phyloP scores from a whole-genome alignment of 2,113 vertebrate genomes.

The Myanophis thanlyinensis region DNA sequence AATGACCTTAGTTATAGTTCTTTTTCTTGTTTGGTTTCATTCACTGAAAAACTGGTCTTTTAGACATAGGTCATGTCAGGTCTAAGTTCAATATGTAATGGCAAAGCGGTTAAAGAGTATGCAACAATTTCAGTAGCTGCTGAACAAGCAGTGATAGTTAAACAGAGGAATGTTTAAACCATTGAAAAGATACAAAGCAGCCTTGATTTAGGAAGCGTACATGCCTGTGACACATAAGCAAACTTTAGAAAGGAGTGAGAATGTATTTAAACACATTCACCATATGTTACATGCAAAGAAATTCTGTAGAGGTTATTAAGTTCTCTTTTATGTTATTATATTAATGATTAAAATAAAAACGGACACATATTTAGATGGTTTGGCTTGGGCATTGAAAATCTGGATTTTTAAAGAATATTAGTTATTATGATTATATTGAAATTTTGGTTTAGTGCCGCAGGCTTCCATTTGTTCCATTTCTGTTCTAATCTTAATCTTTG shows the following conservation, averaged over 20 bases:
- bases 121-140: constrained; percentile 51
- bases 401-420: background rate
- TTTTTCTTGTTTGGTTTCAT: constrained; percentile 4
- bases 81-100: constrained; percentile 51
- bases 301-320: constrained; percentile 41
- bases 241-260: constrained; percentile 56
- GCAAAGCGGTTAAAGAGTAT: constrained; percentile 39
- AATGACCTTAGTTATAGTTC: constrained; percentile 26
- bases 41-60: constrained; percentile 4
- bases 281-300: constrained; percentile 44
- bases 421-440: background rate
- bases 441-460: background rate
- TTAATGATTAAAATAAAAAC: constrained; percentile 36
- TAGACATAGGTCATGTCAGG: constrained; percentile 44
- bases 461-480: background rate
- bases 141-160: constrained; percentile 55
- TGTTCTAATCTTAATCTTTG: background rate
- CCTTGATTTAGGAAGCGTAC: constrained; percentile 26
- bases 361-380: background rate
- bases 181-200: constrained; percentile 25
- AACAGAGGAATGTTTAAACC: constrained; percentile 61
- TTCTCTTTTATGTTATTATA: constrained; percentile 49
- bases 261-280: constrained; percentile 32
- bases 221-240: constrained; percentile 44
- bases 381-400: background rate